Base-by-base conservation (phyloP, 2,113 vertebrate species). In the Semnopithecus entellus region DNA sequence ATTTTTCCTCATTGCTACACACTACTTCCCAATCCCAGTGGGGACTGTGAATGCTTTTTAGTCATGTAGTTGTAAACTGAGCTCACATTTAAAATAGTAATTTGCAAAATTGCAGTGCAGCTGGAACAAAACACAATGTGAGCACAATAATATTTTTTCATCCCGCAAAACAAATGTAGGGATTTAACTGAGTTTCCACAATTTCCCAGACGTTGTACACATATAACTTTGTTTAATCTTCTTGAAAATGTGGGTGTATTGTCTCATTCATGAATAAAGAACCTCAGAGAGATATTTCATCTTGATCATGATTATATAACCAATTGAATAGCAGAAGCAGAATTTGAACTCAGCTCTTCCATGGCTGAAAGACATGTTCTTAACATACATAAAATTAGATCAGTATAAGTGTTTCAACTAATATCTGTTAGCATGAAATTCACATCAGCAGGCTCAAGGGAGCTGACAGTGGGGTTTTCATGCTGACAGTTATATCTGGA, bases 31-130 rank as follows among this genome's bases (percentile, higher is more conserved):
- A 66, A n/a, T 40, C 78, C 45, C 75, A 22, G 5, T 27, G 20
- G 40, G 43, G 30, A 76, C n/a, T 61, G 20, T 38, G 88, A 52
- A 52, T 61, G 20, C 43, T 52, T 92, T 78, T 70, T 18, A 66
- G 91, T 87, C 50, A 70, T 8, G 43, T 59, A 16, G 75, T 52
- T 38, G 25, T 73, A 70, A 91, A 90, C 43, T 23, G 35, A 81
- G 68, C 66, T 93, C 14, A 45, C 70, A 50, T 82, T 66, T 90
- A 68, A 66, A 66, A 72, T 48, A 73, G 64, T 70, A 92, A 92
- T 90, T 81, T 90, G 64, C 48, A 82, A 95, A 90, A 90, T 61
- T 16, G 16, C 68, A 90, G n/a, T 57, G 66, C 85, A 85, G 66
- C 11, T n/a, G 18, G 48, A 86, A 35, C 30, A 48, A 97, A 52